Evolutionary conservation across 1,140 invertebrate species (phyloP), one percentile per base, ranked within the genome.

Genomic region (Platyura marginata): DNA sequence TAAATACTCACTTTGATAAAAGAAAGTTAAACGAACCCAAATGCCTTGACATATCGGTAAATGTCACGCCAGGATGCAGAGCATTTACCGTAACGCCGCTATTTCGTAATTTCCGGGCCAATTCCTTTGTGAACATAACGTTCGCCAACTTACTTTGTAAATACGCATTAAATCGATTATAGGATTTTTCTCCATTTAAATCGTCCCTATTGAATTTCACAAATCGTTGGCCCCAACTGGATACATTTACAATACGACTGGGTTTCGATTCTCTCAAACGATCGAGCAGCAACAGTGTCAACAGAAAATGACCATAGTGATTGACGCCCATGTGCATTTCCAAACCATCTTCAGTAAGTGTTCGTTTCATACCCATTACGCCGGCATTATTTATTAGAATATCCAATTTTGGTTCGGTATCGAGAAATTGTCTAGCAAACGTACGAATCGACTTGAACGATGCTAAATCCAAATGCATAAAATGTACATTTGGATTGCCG

Each of bases 331-430:
- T 67, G 25, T 75, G 73, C 5, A 64, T 60, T 51, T 85, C 81
- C 43, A 78, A 69, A 2, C 77, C 77, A 49, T 84, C 77, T 47
- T 64, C 63, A 6, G 69, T 69, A 3, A 61, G 23, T 13, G 36
- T 46, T 41, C 64, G 57, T 3, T 57, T 52, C 3, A 62, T 46
- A 10, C 51, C 61, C 54, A 77, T 70, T 0, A 80, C 68, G 9
- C 70, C 80, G 37, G 79, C 81, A 60, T 84, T 86, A 49, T 83
- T 81, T 23, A 85, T 68, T 2, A 87, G 56, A 22, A 81, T 55
- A 51, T 80, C 67, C n/a, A 80, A 65, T 51, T 67, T 56, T 20
- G 62, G 37, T 57, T 74, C 69, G 1, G 50, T 61, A 3, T 62
- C 49, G 0, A 64, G 52, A 2, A 86, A 57, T 15, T 55, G 48